Conservation (phyloP, 2,888 invertebrate genomes). For the Mystacides longicornis region DNA sequence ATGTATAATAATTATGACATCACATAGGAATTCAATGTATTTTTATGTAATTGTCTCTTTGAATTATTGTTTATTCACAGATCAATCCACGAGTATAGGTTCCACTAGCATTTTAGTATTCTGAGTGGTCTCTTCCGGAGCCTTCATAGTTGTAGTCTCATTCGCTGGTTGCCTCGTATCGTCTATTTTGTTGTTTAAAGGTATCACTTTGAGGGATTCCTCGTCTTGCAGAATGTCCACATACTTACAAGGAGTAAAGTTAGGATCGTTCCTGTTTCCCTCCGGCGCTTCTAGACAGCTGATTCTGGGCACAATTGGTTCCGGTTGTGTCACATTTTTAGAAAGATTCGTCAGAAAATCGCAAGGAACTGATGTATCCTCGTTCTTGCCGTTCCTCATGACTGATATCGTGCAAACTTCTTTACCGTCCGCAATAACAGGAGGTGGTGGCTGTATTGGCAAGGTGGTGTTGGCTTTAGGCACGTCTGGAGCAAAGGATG, state of each 20-base stretch:
- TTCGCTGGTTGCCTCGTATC: neutral
- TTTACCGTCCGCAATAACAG: conserved; percentile 34
- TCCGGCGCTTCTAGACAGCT: conserved; percentile 7
- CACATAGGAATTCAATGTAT: too few relatives aligned
- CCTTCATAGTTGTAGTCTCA: neutral
- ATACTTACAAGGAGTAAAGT: conserved; percentile 9
- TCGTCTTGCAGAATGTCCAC: neutral
- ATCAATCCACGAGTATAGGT: neutral
- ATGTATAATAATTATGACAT: too few relatives aligned
- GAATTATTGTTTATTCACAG: too few relatives aligned
- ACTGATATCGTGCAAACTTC: conserved; percentile 45
- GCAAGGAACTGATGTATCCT: conserved; percentile 45
- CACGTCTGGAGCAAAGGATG: conserved; percentile 44
- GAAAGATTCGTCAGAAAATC: conserved; percentile 43
- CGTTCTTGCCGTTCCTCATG: conserved; percentile 37
- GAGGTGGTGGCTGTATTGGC: conserved; percentile 28
- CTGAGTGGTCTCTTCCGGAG: too few relatives aligned
- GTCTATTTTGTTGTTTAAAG: conserved; percentile 4
- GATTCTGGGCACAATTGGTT: conserved; percentile 5
- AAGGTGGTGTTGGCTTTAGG: conserved; percentile 26
- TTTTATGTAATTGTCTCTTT: too few relatives aligned
- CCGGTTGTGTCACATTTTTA: conserved; percentile 9
- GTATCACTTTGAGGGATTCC: conserved; percentile 12
- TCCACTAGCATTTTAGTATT: neutral
- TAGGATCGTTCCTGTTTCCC: conserved; percentile 4